Conservation (phyloP, 2,888 invertebrate genomes). For the Dasysyrphus tricinctus region DNA sequence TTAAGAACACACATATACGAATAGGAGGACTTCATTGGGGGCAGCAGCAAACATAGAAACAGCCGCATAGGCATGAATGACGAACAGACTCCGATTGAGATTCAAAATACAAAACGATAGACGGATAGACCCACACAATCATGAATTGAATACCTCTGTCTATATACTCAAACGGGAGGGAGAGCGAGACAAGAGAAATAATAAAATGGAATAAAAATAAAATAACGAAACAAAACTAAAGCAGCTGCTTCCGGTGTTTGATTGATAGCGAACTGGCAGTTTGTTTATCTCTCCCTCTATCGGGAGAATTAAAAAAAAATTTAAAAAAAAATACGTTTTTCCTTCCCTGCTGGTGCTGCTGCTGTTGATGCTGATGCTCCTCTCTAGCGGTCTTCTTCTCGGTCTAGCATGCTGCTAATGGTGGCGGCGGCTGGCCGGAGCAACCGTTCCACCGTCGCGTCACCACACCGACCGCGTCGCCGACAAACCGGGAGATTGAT, state of each 20-base stretch:
- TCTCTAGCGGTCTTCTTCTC: constrained; percentile 46
- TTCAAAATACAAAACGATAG: constrained; percentile 40
- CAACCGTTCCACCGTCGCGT: constrained; percentile 4
- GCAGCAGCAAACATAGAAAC: constrained; percentile 30
- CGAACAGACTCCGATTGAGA: constrained; percentile 34
- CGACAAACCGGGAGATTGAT: constrained; percentile 53
- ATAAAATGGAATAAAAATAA: constrained; percentile 76
- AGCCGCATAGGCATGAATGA: constrained; percentile 20
- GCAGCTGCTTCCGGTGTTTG: constrained; percentile 84
- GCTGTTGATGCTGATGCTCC: constrained; percentile 20
- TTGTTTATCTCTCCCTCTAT: constrained; percentile 81
- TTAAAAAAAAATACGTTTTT: constrained; percentile 64
- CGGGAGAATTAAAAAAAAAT: constrained; percentile 41
- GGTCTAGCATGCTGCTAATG: constrained; percentile 70
- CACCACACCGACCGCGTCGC: neutral
- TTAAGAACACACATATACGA: constrained; percentile 25
- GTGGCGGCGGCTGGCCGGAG: constrained; percentile 59
- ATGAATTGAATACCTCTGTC: constrained; percentile 12
- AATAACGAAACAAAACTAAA: constrained; percentile 82
- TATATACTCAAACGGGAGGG: neutral
- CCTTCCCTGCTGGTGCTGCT: constrained; percentile 70
- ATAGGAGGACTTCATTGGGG: constrained; percentile 43
- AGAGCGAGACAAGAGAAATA: constrained; percentile 62
- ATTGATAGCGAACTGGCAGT: constrained; percentile 83
- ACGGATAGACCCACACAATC: constrained; percentile 49